Base-by-base conservation (phyloP, 1,140 invertebrate species). In the Neuroterus valhalla region DNA sequence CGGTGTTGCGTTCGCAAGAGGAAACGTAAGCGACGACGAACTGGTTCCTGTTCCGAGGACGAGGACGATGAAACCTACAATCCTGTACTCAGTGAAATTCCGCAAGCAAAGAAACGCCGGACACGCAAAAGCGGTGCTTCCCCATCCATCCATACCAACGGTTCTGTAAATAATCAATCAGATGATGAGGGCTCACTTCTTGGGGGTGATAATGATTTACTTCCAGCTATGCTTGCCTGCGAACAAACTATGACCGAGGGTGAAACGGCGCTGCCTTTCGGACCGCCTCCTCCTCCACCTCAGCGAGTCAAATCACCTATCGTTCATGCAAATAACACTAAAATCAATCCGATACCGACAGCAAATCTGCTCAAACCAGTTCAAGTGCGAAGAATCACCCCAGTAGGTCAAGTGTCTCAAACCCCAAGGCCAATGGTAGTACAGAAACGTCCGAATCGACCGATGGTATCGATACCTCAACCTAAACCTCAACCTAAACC, bases 1-100 rank as follows among this genome's bases (percentile, higher is more conserved):
- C 80, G 80, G 1, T 90, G 89, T 75, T 90, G 89, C 76, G 79
- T 82, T 2, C 84, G 86, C 3, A 88, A 82, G 38, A 82, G 82
- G 0, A 89, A 87, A 46, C 82, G 87, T 2, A 87, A 80, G 66
- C 82, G 85, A 77, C 81, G 78, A 68, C 77, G 77, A 74, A 80
- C 72, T 0, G 78, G 78, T 1, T 88, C 87, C 0, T 84, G 81
- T 77, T 88, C 87, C 0, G 84, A 87, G 48, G 85, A 89, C 15
- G 87, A 88, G 0, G 87, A 89, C 10, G 80, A 62, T 26, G 55
- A 62, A 15, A 62, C 55, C 23, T 62, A 62, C 12, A 62, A 62
- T 62, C 55, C 55, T n/a, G 10, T 62, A 38, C 55, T 77, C 0
- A 55, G 71, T n/a, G 45, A 4, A n/a, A 66, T 74, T 14, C 50